A percentile compares a stretch with the other conserved stretches of the same genome.
These are phyloP conservation scores for Benitochromis conjunctus DNA, from an alignment of 2,113 vertebrate genomes.

Conservation along the genomic window DNA sequence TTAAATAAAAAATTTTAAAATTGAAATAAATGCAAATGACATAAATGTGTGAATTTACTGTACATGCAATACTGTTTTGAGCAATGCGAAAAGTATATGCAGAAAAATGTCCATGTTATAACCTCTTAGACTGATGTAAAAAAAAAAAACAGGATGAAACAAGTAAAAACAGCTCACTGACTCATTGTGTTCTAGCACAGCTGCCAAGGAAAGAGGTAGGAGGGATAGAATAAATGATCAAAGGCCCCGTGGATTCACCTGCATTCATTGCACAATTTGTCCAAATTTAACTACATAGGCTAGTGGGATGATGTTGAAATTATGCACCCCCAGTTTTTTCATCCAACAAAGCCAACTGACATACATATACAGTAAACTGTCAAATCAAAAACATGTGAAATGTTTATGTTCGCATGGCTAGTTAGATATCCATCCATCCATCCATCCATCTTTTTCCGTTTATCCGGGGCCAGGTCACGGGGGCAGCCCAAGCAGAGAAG, in stretches of 20 bases:
- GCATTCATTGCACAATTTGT: slow-evolving; percentile 36
- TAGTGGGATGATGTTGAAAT: slow-evolving; percentile 1
- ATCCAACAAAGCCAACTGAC: not conserved
- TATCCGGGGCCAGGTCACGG: too few relatives aligned
- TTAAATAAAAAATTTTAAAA: not conserved
- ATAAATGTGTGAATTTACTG: not conserved
- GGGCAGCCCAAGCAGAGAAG: too few relatives aligned
- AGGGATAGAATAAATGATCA: slow-evolving; percentile 38
- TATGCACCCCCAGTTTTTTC: not conserved
- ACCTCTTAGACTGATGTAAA: not conserved
- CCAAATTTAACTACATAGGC: slow-evolving; percentile 11
- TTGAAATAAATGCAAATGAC: not conserved
- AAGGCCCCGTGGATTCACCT: slow-evolving; percentile 10
- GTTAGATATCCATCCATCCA: not conserved
- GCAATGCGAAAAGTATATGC: not conserved
- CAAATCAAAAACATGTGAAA: not conserved
- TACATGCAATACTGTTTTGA: not conserved
- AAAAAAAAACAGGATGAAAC: slow-evolving; percentile 9
- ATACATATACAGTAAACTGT: not conserved
- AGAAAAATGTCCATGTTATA: not conserved
- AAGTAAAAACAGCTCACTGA: slow-evolving; percentile 28
- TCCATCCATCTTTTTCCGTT: too few relatives aligned
- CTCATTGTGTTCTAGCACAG: slow-evolving; percentile 24
- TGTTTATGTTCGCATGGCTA: not conserved
- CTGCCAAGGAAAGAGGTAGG: slow-evolving; percentile 29